A percentile compares a stretch with the other conserved stretches of the same genome.
These are phyloP conservation scores for Contarinia nasturtii DNA, from an alignment of 1,140 invertebrate species.

Conservation along the genomic window DNA sequence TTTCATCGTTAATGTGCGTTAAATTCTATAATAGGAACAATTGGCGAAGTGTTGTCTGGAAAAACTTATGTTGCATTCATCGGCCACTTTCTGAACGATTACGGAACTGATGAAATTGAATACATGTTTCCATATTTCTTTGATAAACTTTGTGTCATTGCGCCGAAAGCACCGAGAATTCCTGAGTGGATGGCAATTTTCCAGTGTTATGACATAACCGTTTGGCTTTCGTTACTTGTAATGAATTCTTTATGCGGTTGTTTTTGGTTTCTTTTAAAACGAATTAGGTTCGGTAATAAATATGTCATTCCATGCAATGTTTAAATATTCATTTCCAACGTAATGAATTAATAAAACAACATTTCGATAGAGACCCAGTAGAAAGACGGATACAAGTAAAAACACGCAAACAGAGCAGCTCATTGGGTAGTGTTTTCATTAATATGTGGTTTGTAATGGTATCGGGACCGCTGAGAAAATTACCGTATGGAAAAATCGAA, in stretches of 20 bases:
- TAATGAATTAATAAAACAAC: too few relatives aligned
- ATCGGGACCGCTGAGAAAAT: not conserved
- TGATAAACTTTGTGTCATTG: constrained; percentile 23
- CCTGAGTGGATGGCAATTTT: constrained; percentile 24
- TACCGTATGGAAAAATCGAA: constrained; percentile 5
- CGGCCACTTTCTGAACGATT: constrained; percentile 20
- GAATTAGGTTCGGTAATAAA: too few relatives aligned
- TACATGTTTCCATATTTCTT: constrained; percentile 16
- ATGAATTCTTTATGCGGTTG: constrained; percentile 8
- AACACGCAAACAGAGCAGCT: too few relatives aligned
- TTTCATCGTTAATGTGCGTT: too few relatives aligned
- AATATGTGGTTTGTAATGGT: constrained; percentile 5
- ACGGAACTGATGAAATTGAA: constrained; percentile 13
- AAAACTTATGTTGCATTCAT: constrained; percentile 21
- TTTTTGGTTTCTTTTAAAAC: constrained; percentile 13
- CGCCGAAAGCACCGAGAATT: constrained; percentile 20
- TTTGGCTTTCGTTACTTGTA: constrained; percentile 16
- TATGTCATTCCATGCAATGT: too few relatives aligned
- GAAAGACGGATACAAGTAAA: too few relatives aligned
- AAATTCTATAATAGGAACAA: constrained; percentile 11
- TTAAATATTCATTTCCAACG: too few relatives aligned
- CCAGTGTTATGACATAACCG: constrained; percentile 14
- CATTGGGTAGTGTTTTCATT: constrained; percentile 3
- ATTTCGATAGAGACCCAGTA: too few relatives aligned
- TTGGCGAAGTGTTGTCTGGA: constrained; percentile 18